Percentiles rank a stretch among this genome's conserved stretches.
Evolutionary conservation across 2,888 invertebrate species (phyloP).

Genomic region (Herminia tarsipennalis): DNA sequence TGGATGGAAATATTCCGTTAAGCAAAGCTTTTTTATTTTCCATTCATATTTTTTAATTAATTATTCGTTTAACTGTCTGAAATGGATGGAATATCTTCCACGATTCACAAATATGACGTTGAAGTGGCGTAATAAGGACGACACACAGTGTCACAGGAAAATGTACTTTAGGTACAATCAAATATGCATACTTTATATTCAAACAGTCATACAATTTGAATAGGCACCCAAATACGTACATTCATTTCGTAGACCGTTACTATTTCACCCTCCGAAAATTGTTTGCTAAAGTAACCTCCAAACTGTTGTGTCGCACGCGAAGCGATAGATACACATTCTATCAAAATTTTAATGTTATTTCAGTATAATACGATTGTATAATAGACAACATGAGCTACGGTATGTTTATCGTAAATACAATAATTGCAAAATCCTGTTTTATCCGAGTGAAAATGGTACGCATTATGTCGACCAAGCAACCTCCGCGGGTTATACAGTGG

Average conservation of each 20-base stretch:
- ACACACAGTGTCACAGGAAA: constrained; percentile 10
- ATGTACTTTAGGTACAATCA: constrained; percentile 16
- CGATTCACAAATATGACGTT: too few species aligned
- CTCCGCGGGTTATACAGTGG: constrained; percentile 23
- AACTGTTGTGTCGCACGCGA: constrained; percentile 42
- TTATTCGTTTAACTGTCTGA: not conserved
- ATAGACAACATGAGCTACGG: not conserved
- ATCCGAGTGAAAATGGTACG: constrained; percentile 28
- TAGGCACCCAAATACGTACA: constrained; percentile 30
- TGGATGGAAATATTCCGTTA: constrained; percentile 5
- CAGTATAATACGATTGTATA: not conserved
- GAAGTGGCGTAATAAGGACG: too few species aligned
- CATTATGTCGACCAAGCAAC: constrained; percentile 20
- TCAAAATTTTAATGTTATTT: constrained; percentile 25
- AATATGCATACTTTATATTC: constrained; percentile 24
- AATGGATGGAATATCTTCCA: too few species aligned
- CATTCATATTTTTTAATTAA: not conserved
- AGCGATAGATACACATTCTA: constrained; percentile 23
- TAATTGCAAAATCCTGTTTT: constrained; percentile 30
- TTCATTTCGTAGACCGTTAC: constrained; percentile 28
- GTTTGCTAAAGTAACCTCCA: constrained; percentile 38
- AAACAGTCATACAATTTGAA: constrained; percentile 37
- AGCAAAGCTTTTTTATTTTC: not conserved
- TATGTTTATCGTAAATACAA: constrained; percentile 4
- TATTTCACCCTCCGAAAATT: constrained; percentile 38